A percentile compares a stretch with the other conserved stretches of the same genome.
Conservation (phyloP, 2,888 invertebrate species). For the Hydraecia micacea region DNA sequence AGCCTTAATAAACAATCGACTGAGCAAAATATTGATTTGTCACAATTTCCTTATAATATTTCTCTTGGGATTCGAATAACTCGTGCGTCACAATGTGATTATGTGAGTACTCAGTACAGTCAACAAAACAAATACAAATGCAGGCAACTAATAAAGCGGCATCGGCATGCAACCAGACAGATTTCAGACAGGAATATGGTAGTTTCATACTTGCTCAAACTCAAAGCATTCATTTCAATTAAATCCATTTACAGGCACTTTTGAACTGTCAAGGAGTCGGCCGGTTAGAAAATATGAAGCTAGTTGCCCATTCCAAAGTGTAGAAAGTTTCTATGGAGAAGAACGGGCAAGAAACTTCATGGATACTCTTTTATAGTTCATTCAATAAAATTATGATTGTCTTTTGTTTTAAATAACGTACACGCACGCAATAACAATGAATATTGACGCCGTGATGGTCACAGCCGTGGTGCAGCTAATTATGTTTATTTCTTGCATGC, state of each 20-base stretch:
- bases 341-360: too few species aligned
- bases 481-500: background rate
- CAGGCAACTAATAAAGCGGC: background rate
- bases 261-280: too few species aligned
- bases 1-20: too few species aligned
- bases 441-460: background rate
- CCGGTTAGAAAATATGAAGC: too few species aligned
- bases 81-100: background rate
- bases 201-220: background rate
- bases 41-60: conserved; percentile 3
- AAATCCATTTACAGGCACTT: too few species aligned
- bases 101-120: background rate
- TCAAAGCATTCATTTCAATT: too few species aligned
- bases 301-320: too few species aligned
- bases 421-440: background rate
- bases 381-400: background rate
- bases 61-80: conserved; percentile 1
- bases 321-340: too few species aligned
- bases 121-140: background rate
- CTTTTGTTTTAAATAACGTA: background rate
- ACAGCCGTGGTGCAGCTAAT: background rate
- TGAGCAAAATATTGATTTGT: background rate
- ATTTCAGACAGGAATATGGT: background rate
- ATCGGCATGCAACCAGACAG: background rate
- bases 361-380: background rate